Evolutionary conservation across 1,140 invertebrate species (phyloP), one percentile per base, ranked within the genome.

Genomic region (Schlechtendalia chinensis): DNA sequence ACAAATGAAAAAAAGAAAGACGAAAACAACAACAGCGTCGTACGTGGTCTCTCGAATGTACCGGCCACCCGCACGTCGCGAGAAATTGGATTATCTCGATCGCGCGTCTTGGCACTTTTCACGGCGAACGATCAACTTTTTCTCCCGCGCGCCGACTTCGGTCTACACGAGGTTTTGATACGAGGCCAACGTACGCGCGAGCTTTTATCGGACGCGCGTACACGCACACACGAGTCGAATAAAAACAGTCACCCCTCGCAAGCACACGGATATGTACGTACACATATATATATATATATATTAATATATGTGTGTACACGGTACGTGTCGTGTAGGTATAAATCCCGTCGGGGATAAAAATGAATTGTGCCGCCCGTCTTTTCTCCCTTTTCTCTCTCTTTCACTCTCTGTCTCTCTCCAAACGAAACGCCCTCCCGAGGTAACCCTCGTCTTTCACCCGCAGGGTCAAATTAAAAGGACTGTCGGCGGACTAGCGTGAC

Each of bases 301-400:
- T 58, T 8, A 0, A n/a, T 58, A 19, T 24, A 58, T 58, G n/a
- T 58, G 5, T 58, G 4, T 24, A 45, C 39, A 45, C 39, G n/a
- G n/a, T 67, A 50, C 14, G 29, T 79, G 19, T 63, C 24, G 22
- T 22, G 12, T 17, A 24, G 47, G 47, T 56, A 45, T n/a, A n/a
- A n/a, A n/a, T 61, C 75, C 75, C 75, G 50, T 17, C 19, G 58
- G 75, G 75, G 75, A 77, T 56, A 56, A 79, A 79, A 79, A 79
- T 63, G 75, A 79, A 79, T 79, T 79, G 75, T 61, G 45, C 58
- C 75, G 61, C 75, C 75, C 58, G 74, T 61, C 16, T 56, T 61
- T 19, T 27, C 74, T 50, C n/a, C 29, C 19, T 24, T 17, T 63
- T 32, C 63, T 63, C 10, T 45, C 27, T 79, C 39, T 79, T 63